Base-by-base conservation (phyloP, 2,888 invertebrate species). In the Melinaea marsaeus region DNA sequence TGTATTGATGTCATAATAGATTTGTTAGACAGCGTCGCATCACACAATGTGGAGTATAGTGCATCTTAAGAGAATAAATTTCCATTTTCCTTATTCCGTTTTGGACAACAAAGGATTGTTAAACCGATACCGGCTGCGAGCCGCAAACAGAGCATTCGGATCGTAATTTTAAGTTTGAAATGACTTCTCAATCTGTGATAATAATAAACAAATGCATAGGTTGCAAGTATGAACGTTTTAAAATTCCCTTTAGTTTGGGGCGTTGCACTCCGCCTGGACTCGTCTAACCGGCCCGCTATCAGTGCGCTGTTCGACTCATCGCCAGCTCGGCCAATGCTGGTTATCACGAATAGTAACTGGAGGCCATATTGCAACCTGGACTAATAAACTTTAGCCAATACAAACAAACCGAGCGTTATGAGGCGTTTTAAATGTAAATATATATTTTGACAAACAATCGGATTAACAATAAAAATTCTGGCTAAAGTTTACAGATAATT, bases 241-340 rank as follows among this genome's bases (percentile, higher is more conserved):
- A 89, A 86, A 87, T 84, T 86, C 85, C 85, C 86, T 87, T 82
- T 78, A 81, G 88, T 87, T 90, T 90, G 89, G 90, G 90, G 84
- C 88, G 82, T 89, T 90, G 90, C 90, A 89, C 90, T 86, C 88
- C 71, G 76, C 76, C 79, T 77, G 82, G 88, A 90, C 90, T 84
- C 84, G 90, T 90, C 82, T 85, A 88, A 90, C 90, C 90, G 90
- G 90, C 86, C 90, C 81, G 75, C 86, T 90, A 90, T 90, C 90
- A 86, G 89, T 79, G 79, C 82, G 79, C 79, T 79, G 81, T 79
- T 79, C 88, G 88, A 89, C 86, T 85, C 89, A 90, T 90, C 89
- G 77, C 81, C 75, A 78, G 76, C 79, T 81, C 79, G 78, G 78
- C 81, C 85, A 81, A 80, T 79, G 81, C 81, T 78, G 78, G 78